Evolutionary conservation across 2,797 vertebrate genomes (phyloP).

Genomic region (Parotocinclus haroldoi): DNA sequence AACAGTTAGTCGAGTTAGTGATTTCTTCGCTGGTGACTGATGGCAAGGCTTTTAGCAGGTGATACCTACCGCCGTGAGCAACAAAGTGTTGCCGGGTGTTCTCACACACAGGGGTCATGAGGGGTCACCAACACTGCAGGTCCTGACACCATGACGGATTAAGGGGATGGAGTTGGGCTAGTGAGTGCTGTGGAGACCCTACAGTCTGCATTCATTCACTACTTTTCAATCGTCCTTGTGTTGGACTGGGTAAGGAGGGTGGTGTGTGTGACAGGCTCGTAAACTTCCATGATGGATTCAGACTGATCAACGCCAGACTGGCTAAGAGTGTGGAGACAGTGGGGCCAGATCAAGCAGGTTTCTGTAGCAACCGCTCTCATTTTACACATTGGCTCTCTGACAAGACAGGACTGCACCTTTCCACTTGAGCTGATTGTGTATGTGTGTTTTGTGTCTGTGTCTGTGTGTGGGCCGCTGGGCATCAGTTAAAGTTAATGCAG

Average conservation of each 20-base stretch:
- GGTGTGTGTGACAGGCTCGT: slow-evolving; percentile 75
- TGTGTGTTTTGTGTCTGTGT: slow-evolving; percentile 1
- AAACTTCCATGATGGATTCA: slow-evolving; percentile 77
- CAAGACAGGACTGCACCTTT: slow-evolving; percentile 20
- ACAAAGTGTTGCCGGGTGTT: slow-evolving; percentile 65
- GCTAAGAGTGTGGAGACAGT: slow-evolving; percentile 69
- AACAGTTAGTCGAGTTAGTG: slow-evolving; percentile 54
- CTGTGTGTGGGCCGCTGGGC: not conserved
- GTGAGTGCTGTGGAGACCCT: slow-evolving; percentile 67
- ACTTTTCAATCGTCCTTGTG: slow-evolving; percentile 68
- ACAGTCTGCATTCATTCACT: slow-evolving; percentile 71
- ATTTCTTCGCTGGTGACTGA: slow-evolving; percentile 68
- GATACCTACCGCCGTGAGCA: slow-evolving; percentile 64
- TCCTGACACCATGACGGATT: slow-evolving; percentile 76
- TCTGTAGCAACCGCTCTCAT: slow-evolving; percentile 52
- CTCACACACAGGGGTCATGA: slow-evolving; percentile 65
- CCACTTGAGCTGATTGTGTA: slow-evolving; percentile 7
- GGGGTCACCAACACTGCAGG: slow-evolving; percentile 62
- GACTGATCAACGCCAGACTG: slow-evolving; percentile 66
- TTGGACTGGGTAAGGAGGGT: slow-evolving; percentile 47
- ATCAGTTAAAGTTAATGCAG: not conserved
- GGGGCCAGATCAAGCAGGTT: slow-evolving; percentile 66
- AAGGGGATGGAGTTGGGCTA: slow-evolving; percentile 74
- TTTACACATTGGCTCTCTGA: slow-evolving; percentile 39
- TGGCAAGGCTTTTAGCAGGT: slow-evolving; percentile 68